Evolutionary conservation across 2,113 vertebrate species (phyloP), one percentile per base, ranked within the genome.

Genomic region (Psilopogon haemacephalus): DNA sequence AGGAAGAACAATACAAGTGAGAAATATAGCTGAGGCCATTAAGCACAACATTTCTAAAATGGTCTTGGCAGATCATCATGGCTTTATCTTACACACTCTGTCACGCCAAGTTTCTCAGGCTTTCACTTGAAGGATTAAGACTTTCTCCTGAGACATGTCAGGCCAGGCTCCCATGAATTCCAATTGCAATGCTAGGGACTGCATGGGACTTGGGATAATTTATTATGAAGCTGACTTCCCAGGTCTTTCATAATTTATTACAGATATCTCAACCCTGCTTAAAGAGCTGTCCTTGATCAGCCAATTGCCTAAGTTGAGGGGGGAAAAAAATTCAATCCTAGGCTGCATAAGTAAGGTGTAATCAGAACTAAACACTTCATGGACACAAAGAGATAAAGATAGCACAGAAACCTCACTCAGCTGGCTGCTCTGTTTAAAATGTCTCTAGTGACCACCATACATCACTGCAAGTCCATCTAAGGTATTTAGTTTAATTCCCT

Each of bases 81-180:
- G 58, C 37, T 94, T 96, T 94, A 91, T 94, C 65, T 86, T 88
- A 65, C 11, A 73, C 55, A 77, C 23, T 88, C 76, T 91, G 73
- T 91, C 93, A 91, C 86, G 60, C 56, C 92, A 96, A 56, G 59
- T 90, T 97, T 87, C 88, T 91, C 91, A 88, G 77, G 74, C 55
- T 93, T 89, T 82, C 74, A 80, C 88, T 85, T 88, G 84, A 95
- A 95, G 55, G 67, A 96, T 94, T 92, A 96, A 94, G 95, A 86
- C 84, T 95, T 95, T 89, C 90, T 58, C 79, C 74, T 64, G 76
- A 92, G 91, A 96, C 50, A 3, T 26, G 73, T 91, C 84, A 96
- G 69, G 30, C 64, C 75, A 64, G 73, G 60, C 60, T 94, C 50
- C 67, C 68, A 65, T 70, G 88, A 96, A 95, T 96, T 93, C 89